Base-by-base conservation (phyloP, 2,113 vertebrate species). In the Colossoma macropomum region DNA sequence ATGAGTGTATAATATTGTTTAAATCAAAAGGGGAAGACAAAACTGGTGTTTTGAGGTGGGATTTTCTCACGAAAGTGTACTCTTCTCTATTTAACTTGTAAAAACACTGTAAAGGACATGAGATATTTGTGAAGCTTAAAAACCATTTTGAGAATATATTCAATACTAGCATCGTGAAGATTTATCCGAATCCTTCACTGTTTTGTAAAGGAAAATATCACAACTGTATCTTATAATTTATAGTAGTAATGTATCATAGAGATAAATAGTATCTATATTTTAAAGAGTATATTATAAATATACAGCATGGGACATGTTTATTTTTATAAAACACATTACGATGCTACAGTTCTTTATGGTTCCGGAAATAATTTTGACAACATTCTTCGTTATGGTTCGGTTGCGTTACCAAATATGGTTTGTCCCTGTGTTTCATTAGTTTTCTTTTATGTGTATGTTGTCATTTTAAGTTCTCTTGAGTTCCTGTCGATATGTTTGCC, bases 241-340 rank as follows among this genome's bases (percentile, higher is more conserved):
- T 92, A 94, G 92, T 92, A 90, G 92, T 87, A 90, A 89, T 94
- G 88, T 93, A 92, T 90, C 82, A 93, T 93, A 94, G 89, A 91
- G 77, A 90, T 88, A 88, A 92, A 94, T 92, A 92, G 91, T 86
- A 91, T 83, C 81, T 94, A 93, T 94, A 94, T 94, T 95, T 94
- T 93, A 93, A 89, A 90, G 88, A 91, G 62, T 89, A 92, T 90
- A 90, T 87, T 87, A 91, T 86, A 80, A 91, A 84, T 87, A 90
- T 90, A 90, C 90, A 92, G 93, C 94, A 94, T 95, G 94, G 85
- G 85, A 92, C 88, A 87, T 94, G 89, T 93, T 93, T 95, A 94
- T 95, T 95, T 95, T 95, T 95, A 92, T 94, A 94, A 93, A 88
- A 91, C 74, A 77, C 50, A 84, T 82, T 89, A 89, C 86, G 82